phyloP scores from a whole-genome alignment of 2,113 vertebrate genomes.

The Arvicanthis niloticus region DNA sequence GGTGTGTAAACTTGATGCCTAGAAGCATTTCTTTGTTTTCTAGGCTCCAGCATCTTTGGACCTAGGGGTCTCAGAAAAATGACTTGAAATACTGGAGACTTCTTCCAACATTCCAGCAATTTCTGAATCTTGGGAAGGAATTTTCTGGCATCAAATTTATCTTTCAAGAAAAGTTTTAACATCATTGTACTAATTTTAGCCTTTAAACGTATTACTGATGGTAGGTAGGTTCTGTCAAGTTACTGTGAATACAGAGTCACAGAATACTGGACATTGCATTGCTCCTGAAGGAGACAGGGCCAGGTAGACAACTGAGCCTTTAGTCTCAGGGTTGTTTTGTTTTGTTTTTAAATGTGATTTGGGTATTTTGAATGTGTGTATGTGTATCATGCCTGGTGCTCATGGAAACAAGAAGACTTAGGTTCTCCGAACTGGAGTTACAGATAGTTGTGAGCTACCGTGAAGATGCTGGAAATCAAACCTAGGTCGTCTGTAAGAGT shows the following conservation, averaged over 20 bases:
- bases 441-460: background rate
- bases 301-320: background rate
- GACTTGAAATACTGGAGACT: slow-evolving; percentile 13
- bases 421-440: background rate
- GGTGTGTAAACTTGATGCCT: background rate
- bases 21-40: slow-evolving; percentile 20
- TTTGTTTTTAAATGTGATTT: background rate
- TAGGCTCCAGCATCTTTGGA: background rate
- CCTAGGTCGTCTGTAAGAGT: background rate
- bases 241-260: background rate
- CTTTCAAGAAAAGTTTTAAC: background rate
- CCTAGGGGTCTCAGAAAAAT: background rate
- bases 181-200: background rate
- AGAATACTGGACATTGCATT: background rate
- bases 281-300: background rate
- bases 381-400: background rate
- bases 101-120: background rate
- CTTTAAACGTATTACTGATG: background rate
- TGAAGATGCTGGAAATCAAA: background rate
- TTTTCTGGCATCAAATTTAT: background rate
- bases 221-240: background rate
- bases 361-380: background rate
- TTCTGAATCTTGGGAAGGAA: background rate
- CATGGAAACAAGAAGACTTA: background rate
- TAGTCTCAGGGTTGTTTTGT: background rate